Evolutionary conservation across 2,113 vertebrate species (phyloP).

Genomic region (Cyprinodon brontotheroides): DNA sequence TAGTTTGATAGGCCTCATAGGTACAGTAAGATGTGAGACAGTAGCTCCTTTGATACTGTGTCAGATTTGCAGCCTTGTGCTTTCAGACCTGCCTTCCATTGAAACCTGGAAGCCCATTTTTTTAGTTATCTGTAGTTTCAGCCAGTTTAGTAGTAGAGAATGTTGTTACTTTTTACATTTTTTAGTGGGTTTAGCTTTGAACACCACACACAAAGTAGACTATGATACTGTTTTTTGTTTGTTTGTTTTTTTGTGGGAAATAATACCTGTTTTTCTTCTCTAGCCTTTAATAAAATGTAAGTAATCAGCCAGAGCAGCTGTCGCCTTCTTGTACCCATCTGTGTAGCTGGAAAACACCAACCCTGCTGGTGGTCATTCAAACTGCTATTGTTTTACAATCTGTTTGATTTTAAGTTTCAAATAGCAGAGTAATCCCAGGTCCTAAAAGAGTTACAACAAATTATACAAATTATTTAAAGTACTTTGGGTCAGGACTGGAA

Average conservation of each 20-base stretch:
- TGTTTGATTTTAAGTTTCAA: background rate
- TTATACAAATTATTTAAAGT: too few relatives aligned
- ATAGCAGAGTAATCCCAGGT: too few relatives aligned
- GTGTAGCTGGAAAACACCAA: slow-evolving; percentile 2
- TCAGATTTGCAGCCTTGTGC: slow-evolving; percentile 65
- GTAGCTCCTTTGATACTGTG: slow-evolving; percentile 63
- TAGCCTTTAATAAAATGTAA: slow-evolving; percentile 74
- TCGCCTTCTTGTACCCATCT: background rate
- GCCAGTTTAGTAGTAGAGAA: slow-evolving; percentile 36
- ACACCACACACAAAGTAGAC: slow-evolving; percentile 14
- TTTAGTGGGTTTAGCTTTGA: slow-evolving; percentile 19
- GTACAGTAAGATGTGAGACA: slow-evolving; percentile 12
- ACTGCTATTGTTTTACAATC: background rate
- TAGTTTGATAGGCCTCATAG: slow-evolving; percentile 10
- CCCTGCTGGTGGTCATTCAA: background rate
- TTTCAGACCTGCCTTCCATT: slow-evolving; percentile 64
- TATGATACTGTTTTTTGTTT: slow-evolving; percentile 26
- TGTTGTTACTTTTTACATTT: slow-evolving; percentile 31
- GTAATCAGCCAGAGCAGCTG: slow-evolving; percentile 44
- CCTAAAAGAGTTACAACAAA: too few relatives aligned
- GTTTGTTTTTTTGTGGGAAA: slow-evolving; percentile 39
- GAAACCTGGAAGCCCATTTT: slow-evolving; percentile 29
- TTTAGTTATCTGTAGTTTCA: slow-evolving; percentile 47
- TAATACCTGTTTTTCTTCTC: slow-evolving; percentile 45
- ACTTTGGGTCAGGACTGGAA: background rate